Conservation (phyloP, 2,797 vertebrate genomes). For the Eospalax fontanierii region DNA sequence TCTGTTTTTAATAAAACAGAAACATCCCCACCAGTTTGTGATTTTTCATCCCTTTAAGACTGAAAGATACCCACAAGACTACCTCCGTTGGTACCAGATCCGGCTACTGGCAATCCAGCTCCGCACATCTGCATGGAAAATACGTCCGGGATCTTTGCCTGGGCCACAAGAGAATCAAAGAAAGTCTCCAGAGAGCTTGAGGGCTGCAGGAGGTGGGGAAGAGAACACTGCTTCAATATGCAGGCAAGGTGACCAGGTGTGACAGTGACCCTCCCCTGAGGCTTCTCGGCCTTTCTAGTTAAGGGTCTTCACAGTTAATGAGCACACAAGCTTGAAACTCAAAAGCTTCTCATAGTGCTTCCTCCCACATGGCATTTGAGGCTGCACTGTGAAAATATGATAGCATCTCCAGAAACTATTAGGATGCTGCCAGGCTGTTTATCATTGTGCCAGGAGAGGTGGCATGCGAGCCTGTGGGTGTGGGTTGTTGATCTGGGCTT, state of each 20-base stretch:
- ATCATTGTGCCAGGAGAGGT: fast-evolving
- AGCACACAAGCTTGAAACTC: slow-evolving; percentile 31
- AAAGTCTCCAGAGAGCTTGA: slow-evolving; percentile 97
- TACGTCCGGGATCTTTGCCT: slow-evolving; percentile 94
- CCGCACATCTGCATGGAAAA: slow-evolving; percentile 99
- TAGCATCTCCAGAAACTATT: neutral
- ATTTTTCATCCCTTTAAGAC: slow-evolving; percentile 82
- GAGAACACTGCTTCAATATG: neutral
- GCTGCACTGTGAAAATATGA: neutral
- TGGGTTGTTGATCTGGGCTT: neutral
- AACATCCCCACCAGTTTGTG: slow-evolving; percentile 70
- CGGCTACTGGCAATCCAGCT: slow-evolving; percentile 92
- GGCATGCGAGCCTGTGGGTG: fast-evolving
- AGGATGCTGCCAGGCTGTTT: neutral
- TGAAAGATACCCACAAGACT: slow-evolving; percentile 96
- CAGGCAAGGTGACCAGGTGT: neutral
- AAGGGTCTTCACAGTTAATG: neutral
- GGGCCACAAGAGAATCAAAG: slow-evolving; percentile 95
- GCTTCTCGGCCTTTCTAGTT: neutral
- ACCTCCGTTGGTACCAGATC: slow-evolving; percentile 92
- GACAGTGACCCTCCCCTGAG: neutral
- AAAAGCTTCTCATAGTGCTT: neutral
- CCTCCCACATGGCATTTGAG: neutral
- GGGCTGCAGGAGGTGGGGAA: slow-evolving; percentile 90
- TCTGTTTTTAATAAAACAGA: slow-evolving; percentile 45